Conservation (phyloP, 1,140 invertebrate species). For the Philaenus spumarius region DNA sequence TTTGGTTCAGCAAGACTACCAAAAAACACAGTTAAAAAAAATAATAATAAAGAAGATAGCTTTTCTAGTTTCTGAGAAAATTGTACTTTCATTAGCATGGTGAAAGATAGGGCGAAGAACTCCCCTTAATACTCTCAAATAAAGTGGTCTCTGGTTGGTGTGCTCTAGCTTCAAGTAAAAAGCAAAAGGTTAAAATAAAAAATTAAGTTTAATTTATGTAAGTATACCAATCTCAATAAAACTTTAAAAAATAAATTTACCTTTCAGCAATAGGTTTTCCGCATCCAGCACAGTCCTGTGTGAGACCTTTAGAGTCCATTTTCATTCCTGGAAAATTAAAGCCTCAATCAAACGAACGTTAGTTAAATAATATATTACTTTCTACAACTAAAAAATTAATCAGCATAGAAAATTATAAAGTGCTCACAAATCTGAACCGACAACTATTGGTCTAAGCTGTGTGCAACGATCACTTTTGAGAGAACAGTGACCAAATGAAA, state of each 20-base stretch:
- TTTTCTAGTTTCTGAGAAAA: too few species aligned
- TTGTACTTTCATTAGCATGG: too few species aligned
- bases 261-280: constrained; percentile 80
- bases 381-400: background rate
- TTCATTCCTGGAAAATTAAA: constrained; percentile 34
- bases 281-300: constrained; percentile 76
- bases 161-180: background rate
- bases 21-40: too few species aligned
- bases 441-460: too few species aligned
- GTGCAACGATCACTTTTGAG: too few species aligned
- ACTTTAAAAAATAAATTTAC: constrained; percentile 35
- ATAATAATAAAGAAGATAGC: too few species aligned
- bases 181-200: background rate
- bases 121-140: background rate
- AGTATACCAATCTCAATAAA: constrained; percentile 13
- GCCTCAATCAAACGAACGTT: too few species aligned
- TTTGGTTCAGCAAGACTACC: too few species aligned
- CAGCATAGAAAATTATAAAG: background rate
- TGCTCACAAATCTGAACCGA: too few species aligned
- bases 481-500: too few species aligned
- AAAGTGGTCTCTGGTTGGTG: background rate
- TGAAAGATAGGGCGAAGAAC: background rate
- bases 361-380: too few species aligned
- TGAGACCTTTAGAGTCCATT: constrained; percentile 46
- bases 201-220: background rate